phyloP scores from a whole-genome alignment of 1,140 invertebrate genomes.

The Bombus pascuorum region DNA sequence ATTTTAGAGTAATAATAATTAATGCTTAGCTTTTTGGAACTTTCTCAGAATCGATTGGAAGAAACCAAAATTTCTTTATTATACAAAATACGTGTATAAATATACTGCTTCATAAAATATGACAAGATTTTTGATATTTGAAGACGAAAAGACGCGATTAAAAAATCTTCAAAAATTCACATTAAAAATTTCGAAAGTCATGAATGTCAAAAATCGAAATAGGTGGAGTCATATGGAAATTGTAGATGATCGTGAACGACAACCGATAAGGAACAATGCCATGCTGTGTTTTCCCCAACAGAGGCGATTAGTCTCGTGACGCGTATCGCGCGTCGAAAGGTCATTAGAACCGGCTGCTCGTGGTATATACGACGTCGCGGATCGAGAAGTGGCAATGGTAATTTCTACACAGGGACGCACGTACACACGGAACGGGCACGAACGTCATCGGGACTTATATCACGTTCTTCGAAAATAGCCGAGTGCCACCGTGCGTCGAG shows the following conservation, averaged over 20 bases:
- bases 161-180: too few relatives aligned
- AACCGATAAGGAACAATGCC: constrained; percentile 53
- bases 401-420: constrained; percentile 60
- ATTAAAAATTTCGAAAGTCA: too few relatives aligned
- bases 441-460: constrained; percentile 71
- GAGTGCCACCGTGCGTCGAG: constrained; percentile 70
- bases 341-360: constrained; percentile 62
- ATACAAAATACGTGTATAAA: too few relatives aligned
- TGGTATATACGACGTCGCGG: constrained; percentile 18
- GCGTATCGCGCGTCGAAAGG: constrained; percentile 60
- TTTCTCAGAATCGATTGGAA: too few relatives aligned
- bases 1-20: too few relatives aligned
- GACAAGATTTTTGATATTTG: too few relatives aligned
- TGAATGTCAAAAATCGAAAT: not conserved
- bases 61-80: too few relatives aligned
- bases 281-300: constrained; percentile 35
- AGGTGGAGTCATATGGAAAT: not conserved
- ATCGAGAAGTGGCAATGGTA: constrained; percentile 56
- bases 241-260: not conserved
- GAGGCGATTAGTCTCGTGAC: constrained; percentile 59
- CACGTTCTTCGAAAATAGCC: constrained; percentile 76
- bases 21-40: too few relatives aligned
- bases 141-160: too few relatives aligned
- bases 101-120: too few relatives aligned
- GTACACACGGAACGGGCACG: constrained; percentile 32